Base-by-base conservation (phyloP, 2,888 invertebrate genomes). In the Crossocerus cetratus region DNA sequence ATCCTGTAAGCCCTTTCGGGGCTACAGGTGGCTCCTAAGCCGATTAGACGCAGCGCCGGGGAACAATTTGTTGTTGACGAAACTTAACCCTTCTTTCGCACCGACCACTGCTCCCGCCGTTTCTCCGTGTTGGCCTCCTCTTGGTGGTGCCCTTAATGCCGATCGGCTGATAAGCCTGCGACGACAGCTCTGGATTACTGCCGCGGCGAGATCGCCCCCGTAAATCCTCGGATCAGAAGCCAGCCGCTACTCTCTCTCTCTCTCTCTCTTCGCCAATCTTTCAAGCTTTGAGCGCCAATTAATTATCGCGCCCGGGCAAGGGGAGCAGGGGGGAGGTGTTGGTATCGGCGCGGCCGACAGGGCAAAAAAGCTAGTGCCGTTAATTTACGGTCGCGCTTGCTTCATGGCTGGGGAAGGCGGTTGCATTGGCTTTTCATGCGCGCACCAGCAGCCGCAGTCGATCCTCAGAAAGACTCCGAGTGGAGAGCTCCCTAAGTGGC, bases 21-120 rank as follows among this genome's bases (percentile, higher is more conserved):
- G 69, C 81, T 81, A 84, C 86, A 86, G 86, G 85, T 87, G 85
- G 83, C 78, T 81, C 72, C 68, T 83, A 87, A 87, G 84, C 86
- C 83, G 86, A 86, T 87, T 87, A 86, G 84, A 83, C 69, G 77
- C 83, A 82, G 84, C 82, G 79, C 76, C 84, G 78, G 56, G 54
- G 69, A 80, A 83, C 83, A 78, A 85, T 85, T 83, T 82, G 83
- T 83, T 84, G 82, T 84, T 84, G 81, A 80, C 82, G 78, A 84
- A 85, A 84, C 77, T 84, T 76, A 82, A 83, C 79, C 84, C 82
- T 83, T 84, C 78, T 84, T 83, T 85, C 74, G 65, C 78, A 22
- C 76, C 71, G 70, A 43, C 72, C 73, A 57, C 16, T 54, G 4
- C 56, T 65, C 69, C 13, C 21, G 56, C n/a, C 44, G 42, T 55